Evolutionary conservation across 1,140 invertebrate species (phyloP).

Genomic region (Drosophila ambigua): DNA sequence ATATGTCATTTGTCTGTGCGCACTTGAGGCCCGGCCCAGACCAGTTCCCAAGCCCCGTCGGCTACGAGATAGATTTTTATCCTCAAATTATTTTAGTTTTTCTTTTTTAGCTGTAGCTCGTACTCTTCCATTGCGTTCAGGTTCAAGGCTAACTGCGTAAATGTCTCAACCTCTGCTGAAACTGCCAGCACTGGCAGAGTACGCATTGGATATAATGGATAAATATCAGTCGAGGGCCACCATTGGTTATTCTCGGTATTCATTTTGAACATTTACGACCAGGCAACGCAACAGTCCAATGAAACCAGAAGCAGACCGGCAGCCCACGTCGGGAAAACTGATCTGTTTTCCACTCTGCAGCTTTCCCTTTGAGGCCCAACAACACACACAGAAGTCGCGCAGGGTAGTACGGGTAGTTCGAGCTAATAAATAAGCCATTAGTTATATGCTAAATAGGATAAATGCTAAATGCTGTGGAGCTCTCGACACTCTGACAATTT

Average conservation of each 20-base stretch:
- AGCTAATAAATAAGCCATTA: slow-evolving; percentile 74
- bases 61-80: slow-evolving; percentile 61
- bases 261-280: too few relatives aligned
- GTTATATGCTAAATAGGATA: slow-evolving; percentile 70
- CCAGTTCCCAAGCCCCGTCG: slow-evolving; percentile 36
- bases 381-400: too few relatives aligned
- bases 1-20: slow-evolving; percentile 69
- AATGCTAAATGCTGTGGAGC: slow-evolving; percentile 32
- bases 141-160: slow-evolving; percentile 46
- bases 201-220: too few relatives aligned
- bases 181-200: too few relatives aligned
- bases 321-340: too few relatives aligned
- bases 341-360: not conserved
- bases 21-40: slow-evolving; percentile 34
- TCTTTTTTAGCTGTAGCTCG: slow-evolving; percentile 13
- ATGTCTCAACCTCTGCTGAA: too few relatives aligned
- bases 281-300: too few relatives aligned
- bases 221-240: too few relatives aligned
- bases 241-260: too few relatives aligned
- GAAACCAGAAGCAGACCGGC: too few relatives aligned
- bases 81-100: slow-evolving; percentile 56
- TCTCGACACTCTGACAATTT: slow-evolving; percentile 69
- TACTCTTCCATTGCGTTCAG: slow-evolving; percentile 60
- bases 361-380: not conserved
- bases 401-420: not conserved